Evolutionary conservation across 1,140 invertebrate genomes (phyloP).

Genomic region (Anagrus nilaparvatae): DNA sequence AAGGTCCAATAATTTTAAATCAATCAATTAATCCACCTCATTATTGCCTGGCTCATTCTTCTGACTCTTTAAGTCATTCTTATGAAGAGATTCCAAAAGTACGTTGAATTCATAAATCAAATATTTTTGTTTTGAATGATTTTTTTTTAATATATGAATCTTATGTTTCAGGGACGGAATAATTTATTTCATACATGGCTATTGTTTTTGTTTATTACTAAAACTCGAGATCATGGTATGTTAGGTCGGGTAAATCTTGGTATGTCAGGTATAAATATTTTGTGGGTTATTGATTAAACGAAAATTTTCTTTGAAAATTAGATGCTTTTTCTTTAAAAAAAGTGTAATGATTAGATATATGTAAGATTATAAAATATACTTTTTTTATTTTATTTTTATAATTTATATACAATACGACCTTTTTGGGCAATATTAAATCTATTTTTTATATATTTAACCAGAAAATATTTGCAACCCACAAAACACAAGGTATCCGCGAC

Average conservation of each 20-base stretch:
- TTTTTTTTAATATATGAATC: slow-evolving; percentile 12
- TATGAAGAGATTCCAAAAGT: slow-evolving; percentile 55
- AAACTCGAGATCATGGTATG: slow-evolving; percentile 64
- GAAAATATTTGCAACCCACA: too few species aligned
- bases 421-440: too few species aligned
- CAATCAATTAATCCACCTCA: slow-evolving; percentile 60
- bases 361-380: too few species aligned
- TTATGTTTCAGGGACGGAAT: slow-evolving; percentile 59
- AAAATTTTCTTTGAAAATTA: too few species aligned
- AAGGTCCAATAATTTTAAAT: slow-evolving; percentile 44
- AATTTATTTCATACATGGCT: slow-evolving; percentile 73
- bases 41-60: slow-evolving; percentile 56
- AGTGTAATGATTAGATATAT: too few species aligned
- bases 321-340: too few species aligned
- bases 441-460: too few species aligned
- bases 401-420: too few species aligned
- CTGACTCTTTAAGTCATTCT: slow-evolving; percentile 41
- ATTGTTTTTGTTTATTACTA: slow-evolving; percentile 68
- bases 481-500: too few species aligned
- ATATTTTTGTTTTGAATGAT: slow-evolving; percentile 7
- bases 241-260: slow-evolving; percentile 69
- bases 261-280: slow-evolving; percentile 64
- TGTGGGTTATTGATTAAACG: slow-evolving; percentile 57
- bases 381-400: too few species aligned
- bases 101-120: slow-evolving; percentile 21